phyloP scores from a whole-genome alignment of 2,113 vertebrate species.

The Sclerurus mexicanus region DNA sequence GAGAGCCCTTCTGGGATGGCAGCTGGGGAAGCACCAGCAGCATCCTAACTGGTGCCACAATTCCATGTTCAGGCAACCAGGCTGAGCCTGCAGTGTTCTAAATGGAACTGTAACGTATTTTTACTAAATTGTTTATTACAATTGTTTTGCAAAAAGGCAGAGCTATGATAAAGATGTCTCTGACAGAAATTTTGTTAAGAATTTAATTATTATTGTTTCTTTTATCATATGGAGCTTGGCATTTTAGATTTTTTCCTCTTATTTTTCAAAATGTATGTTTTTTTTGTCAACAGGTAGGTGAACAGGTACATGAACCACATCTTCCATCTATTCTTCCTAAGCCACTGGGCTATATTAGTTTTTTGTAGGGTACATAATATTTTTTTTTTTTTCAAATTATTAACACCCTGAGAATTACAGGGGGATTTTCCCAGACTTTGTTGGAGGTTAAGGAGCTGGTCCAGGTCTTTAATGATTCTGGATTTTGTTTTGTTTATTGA shows the following conservation, averaged over 20 bases:
- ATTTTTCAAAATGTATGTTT: background rate
- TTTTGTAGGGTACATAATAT: background rate
- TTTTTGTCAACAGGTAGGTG: background rate
- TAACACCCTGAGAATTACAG: background rate
- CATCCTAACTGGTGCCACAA: background rate
- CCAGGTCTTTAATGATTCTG: background rate
- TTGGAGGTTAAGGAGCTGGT: background rate
- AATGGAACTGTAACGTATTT: background rate
- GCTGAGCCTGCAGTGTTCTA: background rate
- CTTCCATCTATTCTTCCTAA: background rate
- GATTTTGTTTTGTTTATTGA: background rate
- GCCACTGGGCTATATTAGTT: background rate
- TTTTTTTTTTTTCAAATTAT: background rate
- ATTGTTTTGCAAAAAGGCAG: background rate
- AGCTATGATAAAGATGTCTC: background rate
- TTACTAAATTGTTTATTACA: background rate
- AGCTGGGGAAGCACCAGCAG: background rate
- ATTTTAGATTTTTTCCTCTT: background rate
- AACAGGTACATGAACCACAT: background rate
- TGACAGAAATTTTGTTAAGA: background rate
- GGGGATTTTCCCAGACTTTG: background rate
- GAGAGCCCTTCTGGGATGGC: background rate
- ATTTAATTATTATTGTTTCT: background rate
- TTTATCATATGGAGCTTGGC: accelerated
- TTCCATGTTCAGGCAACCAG: accelerated